A percentile compares a stretch with the other conserved stretches of the same genome.
These are phyloP conservation scores for Ectemnius continuus DNA, from an alignment of 2,888 invertebrate genomes.

Conservation along the genomic window DNA sequence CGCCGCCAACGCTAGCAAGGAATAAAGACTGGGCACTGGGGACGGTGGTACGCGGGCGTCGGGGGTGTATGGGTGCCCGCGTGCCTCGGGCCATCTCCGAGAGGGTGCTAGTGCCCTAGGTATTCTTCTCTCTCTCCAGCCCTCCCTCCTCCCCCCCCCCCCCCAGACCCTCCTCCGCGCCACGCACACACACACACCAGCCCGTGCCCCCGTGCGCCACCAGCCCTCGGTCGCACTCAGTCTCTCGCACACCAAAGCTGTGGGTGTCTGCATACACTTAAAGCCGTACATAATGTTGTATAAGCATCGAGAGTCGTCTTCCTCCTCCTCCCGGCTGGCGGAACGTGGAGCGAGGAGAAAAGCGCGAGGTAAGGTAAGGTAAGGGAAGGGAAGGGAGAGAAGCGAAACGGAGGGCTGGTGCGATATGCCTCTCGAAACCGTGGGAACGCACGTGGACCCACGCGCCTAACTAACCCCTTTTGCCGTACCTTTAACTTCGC, in stretches of 20 bases:
- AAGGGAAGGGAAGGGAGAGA: conserved; percentile 43
- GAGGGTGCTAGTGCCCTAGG: conserved; percentile 21
- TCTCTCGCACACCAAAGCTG: conserved; percentile 24
- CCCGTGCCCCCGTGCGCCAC: too few species aligned
- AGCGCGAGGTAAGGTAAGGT: conserved; percentile 28
- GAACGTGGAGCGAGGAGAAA: conserved; percentile 22
- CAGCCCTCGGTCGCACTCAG: conserved; percentile 6
- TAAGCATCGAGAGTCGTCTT: conserved; percentile 51
- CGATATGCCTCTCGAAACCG: conserved; percentile 76
- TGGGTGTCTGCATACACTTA: conserved; percentile 51
- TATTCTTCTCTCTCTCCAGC: too few species aligned
- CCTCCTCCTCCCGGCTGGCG: not conserved
- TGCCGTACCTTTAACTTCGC: conserved; percentile 39
- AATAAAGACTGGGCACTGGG: conserved; percentile 43
- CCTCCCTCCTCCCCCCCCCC: too few species aligned
- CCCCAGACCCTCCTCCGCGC: too few species aligned
- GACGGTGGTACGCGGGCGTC: conserved; percentile 35
- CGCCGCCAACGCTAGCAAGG: conserved; percentile 75
- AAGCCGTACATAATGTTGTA: conserved; percentile 55
- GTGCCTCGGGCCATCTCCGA: conserved; percentile 27
- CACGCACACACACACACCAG: too few species aligned
- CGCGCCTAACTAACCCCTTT: conserved; percentile 75
- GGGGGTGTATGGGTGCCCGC: conserved; percentile 47
- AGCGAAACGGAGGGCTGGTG: conserved; percentile 68
- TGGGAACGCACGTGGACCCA: conserved; percentile 77